Evolutionary conservation across 2,888 invertebrate species (phyloP).

Genomic region (Trichacis sp.): DNA sequence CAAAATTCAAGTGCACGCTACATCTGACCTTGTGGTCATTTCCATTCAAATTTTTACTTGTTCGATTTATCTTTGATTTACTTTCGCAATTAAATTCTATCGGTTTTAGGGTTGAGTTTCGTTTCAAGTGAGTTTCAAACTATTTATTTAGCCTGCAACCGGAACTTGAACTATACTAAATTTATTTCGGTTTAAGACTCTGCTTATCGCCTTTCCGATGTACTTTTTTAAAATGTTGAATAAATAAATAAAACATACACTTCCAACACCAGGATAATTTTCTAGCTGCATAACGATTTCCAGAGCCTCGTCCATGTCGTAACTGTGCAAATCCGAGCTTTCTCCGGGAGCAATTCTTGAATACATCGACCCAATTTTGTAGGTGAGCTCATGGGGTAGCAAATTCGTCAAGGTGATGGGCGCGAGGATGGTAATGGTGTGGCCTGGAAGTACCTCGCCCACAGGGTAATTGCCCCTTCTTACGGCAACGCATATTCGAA

Average conservation of each 20-base stretch:
- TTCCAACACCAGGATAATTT: slow-evolving; percentile 82
- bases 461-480: slow-evolving; percentile 83
- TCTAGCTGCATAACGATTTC: slow-evolving; percentile 85
- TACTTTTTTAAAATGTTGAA: no score
- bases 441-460: slow-evolving; percentile 80
- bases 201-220: no score
- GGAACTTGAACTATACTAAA: no score
- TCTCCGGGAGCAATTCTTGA: slow-evolving; percentile 70
- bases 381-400: slow-evolving; percentile 84
- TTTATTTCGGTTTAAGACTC: no score
- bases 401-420: slow-evolving; percentile 89
- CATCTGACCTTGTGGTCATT: no score
- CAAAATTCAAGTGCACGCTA: no score
- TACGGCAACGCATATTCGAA: slow-evolving; percentile 83
- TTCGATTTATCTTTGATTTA: no score
- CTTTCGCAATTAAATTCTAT: no score
- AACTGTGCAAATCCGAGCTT: slow-evolving; percentile 67
- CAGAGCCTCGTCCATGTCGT: slow-evolving; percentile 77
- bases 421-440: slow-evolving; percentile 86
- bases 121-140: no score
- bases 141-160: no score
- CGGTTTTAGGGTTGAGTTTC: no score
- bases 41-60: no score
- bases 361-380: slow-evolving; percentile 71
- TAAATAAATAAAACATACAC: slow-evolving; percentile 67